A percentile compares a stretch with the other conserved stretches of the same genome.
phyloP scores from a whole-genome alignment of 2,888 invertebrate species.

The Sesia bembeciformis region DNA sequence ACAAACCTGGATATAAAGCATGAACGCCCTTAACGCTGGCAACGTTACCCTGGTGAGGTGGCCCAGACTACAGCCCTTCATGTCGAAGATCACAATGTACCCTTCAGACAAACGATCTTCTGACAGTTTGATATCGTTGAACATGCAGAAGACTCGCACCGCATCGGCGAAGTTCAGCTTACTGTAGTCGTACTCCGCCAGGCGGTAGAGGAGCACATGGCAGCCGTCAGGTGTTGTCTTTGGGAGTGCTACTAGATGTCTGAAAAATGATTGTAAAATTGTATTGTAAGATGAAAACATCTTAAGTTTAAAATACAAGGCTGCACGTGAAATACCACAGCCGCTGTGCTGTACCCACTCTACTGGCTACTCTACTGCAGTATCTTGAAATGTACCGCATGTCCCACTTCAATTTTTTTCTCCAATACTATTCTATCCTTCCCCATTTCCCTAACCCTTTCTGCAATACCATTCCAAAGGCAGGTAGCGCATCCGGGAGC shows the following conservation, averaged over 20 bases:
- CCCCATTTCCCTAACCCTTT: no score
- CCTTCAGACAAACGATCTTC: constrained; percentile 74
- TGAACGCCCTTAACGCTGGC: constrained; percentile 76
- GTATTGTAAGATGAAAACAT: no score
- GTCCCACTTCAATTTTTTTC: no score
- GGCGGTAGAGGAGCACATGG: constrained; percentile 75
- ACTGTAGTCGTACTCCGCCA: constrained; percentile 76
- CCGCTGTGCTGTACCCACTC: no score
- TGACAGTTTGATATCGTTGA: constrained; percentile 77
- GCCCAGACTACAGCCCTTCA: constrained; percentile 79
- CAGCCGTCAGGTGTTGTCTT: constrained; percentile 76
- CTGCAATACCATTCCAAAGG: no score
- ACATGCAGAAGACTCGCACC: constrained; percentile 78
- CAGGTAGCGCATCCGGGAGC: no score
- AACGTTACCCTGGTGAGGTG: constrained; percentile 78
- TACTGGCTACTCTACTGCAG: no score
- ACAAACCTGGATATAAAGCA: constrained; percentile 78
- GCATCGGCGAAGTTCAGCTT: constrained; percentile 78
- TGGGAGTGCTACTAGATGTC: constrained; percentile 77
- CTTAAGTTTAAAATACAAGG: no score
- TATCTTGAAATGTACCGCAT: no score
- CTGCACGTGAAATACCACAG: no score
- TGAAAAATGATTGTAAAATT: constrained; percentile 29
- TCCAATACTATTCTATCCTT: no score
- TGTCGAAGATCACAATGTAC: constrained; percentile 79